phyloP scores from a whole-genome alignment of 2,888 invertebrate genomes.

The Leptopilina drosophilae region DNA sequence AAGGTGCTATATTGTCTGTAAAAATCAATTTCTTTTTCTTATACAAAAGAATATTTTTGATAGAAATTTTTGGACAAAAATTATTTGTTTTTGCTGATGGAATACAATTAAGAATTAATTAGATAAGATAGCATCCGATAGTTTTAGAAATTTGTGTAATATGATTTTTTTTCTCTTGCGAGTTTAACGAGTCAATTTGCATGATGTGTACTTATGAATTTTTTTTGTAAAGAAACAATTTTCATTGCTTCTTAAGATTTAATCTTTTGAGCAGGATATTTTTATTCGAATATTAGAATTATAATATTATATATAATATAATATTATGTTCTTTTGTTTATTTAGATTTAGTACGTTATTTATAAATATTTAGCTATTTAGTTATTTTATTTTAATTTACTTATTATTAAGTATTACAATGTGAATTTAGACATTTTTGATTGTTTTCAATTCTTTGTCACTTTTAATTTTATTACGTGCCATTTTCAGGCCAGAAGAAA shows the following conservation, averaged over 20 bases:
- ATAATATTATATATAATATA: no score
- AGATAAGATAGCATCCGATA: not conserved
- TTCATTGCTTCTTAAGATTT: not conserved
- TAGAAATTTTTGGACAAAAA: not conserved
- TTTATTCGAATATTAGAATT: not conserved
- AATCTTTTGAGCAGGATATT: not conserved
- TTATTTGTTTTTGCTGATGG: not conserved
- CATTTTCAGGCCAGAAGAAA: constrained; percentile 16
- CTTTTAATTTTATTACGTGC: not conserved
- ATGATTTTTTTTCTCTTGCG: no score
- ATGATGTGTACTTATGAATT: not conserved
- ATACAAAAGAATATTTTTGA: not conserved
- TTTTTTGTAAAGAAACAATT: not conserved
- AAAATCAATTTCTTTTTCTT: not conserved
- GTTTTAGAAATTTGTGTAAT: not conserved
- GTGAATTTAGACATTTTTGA: not conserved
- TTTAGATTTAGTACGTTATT: not conserved
- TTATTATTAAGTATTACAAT: not conserved
- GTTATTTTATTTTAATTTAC: not conserved
- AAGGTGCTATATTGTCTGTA: constrained; percentile 12
- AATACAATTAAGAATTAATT: not conserved
- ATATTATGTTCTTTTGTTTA: no score
- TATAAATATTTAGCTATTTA: not conserved
- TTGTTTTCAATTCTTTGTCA: not conserved
- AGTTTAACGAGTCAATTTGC: no score